Percentiles rank a stretch among this genome's conserved stretches.
phyloP scores from a whole-genome alignment of 2,888 invertebrate species.

The Melieria omissa region DNA sequence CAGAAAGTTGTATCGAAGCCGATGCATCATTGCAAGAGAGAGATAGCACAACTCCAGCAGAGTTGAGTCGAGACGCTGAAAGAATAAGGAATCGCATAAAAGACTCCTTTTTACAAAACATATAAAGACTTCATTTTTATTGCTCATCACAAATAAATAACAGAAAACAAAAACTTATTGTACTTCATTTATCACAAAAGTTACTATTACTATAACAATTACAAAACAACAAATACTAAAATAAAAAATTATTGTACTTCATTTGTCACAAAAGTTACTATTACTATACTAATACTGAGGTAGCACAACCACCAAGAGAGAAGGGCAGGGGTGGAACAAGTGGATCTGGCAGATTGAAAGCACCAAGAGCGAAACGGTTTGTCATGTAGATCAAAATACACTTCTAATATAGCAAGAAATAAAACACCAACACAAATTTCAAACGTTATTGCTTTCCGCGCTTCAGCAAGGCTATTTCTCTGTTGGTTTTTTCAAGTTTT shows the following conservation, averaged over 20 bases:
- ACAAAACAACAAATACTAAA: too few relatives aligned
- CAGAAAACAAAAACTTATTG: not conserved
- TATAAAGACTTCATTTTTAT: slow-evolving; percentile 1
- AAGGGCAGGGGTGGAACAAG: too few relatives aligned
- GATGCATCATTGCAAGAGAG: slow-evolving; percentile 7
- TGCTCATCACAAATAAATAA: not conserved
- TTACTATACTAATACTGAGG: too few relatives aligned
- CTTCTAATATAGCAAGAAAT: too few relatives aligned
- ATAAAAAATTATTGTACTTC: too few relatives aligned
- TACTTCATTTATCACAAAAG: not conserved
- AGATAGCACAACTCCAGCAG: not conserved
- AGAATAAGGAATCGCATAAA: slow-evolving; percentile 11
- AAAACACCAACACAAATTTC: not conserved
- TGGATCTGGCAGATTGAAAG: too few relatives aligned
- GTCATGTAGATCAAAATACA: too few relatives aligned
- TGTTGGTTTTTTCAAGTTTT: not conserved
- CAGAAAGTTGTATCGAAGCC: not conserved
- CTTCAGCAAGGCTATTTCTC: not conserved
- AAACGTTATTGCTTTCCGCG: not conserved
- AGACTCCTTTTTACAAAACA: slow-evolving; percentile 2
- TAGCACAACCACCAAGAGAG: too few relatives aligned
- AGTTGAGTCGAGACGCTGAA: not conserved
- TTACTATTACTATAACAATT: too few relatives aligned
- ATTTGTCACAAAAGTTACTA: too few relatives aligned
- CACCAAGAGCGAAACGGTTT: too few relatives aligned